Evolutionary conservation across 2,113 vertebrate species (phyloP).

Genomic region (Phocoena sinus): DNA sequence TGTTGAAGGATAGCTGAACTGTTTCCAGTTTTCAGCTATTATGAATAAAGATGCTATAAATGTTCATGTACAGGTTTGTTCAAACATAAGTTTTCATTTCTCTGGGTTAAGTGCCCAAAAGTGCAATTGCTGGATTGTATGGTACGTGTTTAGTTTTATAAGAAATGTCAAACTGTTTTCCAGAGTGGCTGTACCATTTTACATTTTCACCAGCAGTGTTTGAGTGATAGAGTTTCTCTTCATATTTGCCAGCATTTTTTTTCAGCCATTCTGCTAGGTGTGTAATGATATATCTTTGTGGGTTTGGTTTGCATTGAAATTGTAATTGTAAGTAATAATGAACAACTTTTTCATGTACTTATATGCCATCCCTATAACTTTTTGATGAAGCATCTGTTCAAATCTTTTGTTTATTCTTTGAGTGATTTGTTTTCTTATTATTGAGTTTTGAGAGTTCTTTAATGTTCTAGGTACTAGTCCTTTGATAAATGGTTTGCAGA

Average conservation of each 20-base stretch:
- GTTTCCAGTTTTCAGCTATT: neutral
- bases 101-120: neutral
- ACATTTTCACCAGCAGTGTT: neutral
- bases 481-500: neutral
- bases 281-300: neutral
- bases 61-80: neutral
- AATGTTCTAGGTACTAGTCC: neutral
- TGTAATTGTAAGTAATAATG: neutral
- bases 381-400: neutral
- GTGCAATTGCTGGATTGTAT: neutral
- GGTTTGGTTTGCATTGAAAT: neutral
- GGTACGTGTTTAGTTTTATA: neutral
- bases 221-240: neutral
- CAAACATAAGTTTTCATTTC: neutral
- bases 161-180: neutral
- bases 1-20: neutral
- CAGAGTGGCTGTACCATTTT: neutral
- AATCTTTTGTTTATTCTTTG: neutral
- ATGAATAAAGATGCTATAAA: neutral
- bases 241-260: neutral
- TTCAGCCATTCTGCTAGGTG: neutral
- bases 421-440: neutral
- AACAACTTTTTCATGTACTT: neutral
- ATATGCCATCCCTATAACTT: neutral
- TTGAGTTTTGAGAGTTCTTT: neutral